These are phyloP conservation scores for Campopleginae sp. DNA, from an alignment of 2,888 invertebrate genomes.

Conservation along the genomic window DNA sequence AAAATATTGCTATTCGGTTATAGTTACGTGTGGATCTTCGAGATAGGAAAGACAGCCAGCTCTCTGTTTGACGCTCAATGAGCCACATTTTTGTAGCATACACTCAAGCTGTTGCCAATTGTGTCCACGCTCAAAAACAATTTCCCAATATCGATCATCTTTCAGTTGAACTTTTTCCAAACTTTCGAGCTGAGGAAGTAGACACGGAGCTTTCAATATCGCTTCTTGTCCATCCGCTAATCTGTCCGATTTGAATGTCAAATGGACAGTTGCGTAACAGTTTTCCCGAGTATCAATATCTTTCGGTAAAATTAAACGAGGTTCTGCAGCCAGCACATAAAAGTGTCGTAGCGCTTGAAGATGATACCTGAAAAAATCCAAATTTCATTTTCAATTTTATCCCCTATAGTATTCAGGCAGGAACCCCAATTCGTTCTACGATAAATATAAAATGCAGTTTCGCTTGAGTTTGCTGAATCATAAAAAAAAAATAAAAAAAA, in stretches of 20 bases:
- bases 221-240: constrained; percentile 85
- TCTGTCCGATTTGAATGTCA: constrained; percentile 82
- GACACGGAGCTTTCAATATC: constrained; percentile 91
- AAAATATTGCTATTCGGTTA: not conserved
- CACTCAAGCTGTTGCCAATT: constrained; percentile 93
- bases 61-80: constrained; percentile 94
- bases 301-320: constrained; percentile 93
- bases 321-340: constrained; percentile 97
- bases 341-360: constrained; percentile 98
- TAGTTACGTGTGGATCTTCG: constrained; percentile 90
- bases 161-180: constrained; percentile 91
- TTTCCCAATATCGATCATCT: constrained; percentile 96
- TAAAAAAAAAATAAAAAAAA: no score
- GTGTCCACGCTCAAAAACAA: constrained; percentile 91
- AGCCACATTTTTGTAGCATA: constrained; percentile 88
- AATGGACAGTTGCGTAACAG: constrained; percentile 91
- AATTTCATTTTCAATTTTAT: not conserved
- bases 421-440: not conserved
- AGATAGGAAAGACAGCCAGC: constrained; percentile 95
- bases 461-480: no score
- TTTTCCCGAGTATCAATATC: constrained; percentile 92
- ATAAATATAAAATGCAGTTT: no score
- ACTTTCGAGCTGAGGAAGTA: constrained; percentile 92
- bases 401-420: not conserved
- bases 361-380: constrained; percentile 90